Base-by-base conservation (phyloP, 2,888 invertebrate species). In the Cylindroiulus punctatus region DNA sequence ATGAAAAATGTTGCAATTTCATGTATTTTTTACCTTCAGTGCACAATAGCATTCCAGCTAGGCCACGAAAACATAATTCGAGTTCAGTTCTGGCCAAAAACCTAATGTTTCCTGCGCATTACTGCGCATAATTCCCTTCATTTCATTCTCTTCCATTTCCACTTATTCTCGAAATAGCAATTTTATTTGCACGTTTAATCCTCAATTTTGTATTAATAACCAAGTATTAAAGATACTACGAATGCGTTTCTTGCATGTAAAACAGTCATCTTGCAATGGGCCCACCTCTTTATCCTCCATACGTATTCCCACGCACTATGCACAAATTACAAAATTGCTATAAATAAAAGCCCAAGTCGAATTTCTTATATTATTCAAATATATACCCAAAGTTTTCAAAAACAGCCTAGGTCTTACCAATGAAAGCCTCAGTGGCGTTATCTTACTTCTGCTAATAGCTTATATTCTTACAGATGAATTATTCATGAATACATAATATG, bases 61-160 rank as follows among this genome's bases (percentile, higher is more conserved):
- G 52, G n/a, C 52, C 52, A 52, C 52, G 52, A 52, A 52, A n/a
- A n/a, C 52, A 19, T n/a, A 52, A n/a, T 52, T 57, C n/a, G n/a
- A 65, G 22, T 10, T n/a, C 57, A 57, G 57, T 57, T 57, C n/a
- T 57, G 22, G 26, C 65, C 65, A 65, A 65, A 65, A 65, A 65
- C 10, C 65, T 65, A 65, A 65, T 65, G 65, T 65, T 65, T 65
- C 65, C 65, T 65, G 65, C 22, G n/a, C 65, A 65, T 26, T 44
- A 44, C 10, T 8, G 4, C 26, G 26, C 26, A 22, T 65, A 22
- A 65, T 65, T 65, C 8, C 65, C 22, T 65, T 65, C 26, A 65
- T 65, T 65, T 65, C 65, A 65, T 65, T 65, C 65, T 52, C n/a
- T 7, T 52, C 52, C 52, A 52, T 19, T 52, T 7, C 65, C 65